Evolutionary conservation across 1,140 invertebrate species (phyloP).

Genomic region (Pogonomyrmex barbatus): DNA sequence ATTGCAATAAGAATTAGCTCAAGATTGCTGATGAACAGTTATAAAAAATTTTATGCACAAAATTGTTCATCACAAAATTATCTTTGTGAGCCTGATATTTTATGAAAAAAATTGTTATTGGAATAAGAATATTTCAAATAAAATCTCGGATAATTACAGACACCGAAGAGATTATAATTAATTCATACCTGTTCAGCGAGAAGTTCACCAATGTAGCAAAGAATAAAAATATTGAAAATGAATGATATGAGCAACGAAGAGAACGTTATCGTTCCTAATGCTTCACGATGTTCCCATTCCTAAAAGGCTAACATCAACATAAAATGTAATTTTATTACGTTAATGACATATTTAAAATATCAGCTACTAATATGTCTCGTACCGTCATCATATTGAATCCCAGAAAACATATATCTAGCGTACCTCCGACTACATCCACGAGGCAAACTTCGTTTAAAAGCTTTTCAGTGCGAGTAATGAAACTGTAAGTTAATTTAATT

Average conservation of each 20-base stretch:
- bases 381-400: conserved; percentile 81
- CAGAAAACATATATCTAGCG: conserved; percentile 80
- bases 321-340: background rate
- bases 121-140: background rate
- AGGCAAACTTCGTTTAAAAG: conserved; percentile 79
- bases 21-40: background rate
- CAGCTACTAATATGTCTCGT: conserved; percentile 23
- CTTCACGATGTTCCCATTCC: conserved; percentile 77
- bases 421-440: conserved; percentile 80
- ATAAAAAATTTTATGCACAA: too few relatives aligned
- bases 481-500: conserved; percentile 67
- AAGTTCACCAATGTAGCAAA: conserved; percentile 78
- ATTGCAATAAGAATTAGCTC: background rate
- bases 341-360: background rate
- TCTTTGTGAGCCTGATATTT: too few relatives aligned
- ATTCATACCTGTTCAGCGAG: conserved; percentile 74
- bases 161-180: background rate
- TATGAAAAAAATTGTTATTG: background rate
- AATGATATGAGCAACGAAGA: conserved; percentile 73
- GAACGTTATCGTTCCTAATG: conserved; percentile 71
- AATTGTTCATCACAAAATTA: too few relatives aligned
- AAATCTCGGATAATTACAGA: too few relatives aligned
- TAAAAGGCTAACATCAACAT: conserved; percentile 65
- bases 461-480: conserved; percentile 74
- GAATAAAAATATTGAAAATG: conserved; percentile 78